phyloP scores from a whole-genome alignment of 2,113 vertebrate genomes.

The Proteles cristata region DNA sequence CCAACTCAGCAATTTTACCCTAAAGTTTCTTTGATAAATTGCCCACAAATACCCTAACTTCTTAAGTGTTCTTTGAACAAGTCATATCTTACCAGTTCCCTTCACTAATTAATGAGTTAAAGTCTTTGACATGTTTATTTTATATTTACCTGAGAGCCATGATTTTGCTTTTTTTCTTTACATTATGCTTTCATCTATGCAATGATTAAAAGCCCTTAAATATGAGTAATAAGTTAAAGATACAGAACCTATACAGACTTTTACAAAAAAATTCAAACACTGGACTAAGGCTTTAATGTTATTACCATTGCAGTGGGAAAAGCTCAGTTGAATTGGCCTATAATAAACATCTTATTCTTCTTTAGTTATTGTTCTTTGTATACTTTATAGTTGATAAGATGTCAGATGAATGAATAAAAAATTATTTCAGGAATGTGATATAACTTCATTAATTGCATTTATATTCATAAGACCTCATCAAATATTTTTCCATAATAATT shows the following conservation, averaged over 20 bases:
- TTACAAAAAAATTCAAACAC: constrained; percentile 17
- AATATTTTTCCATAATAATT: not conserved
- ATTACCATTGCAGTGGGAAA: not conserved
- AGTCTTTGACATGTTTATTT: not conserved
- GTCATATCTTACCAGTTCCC: not conserved
- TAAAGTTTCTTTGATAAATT: constrained; percentile 19
- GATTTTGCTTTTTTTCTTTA: not conserved
- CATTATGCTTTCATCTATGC: not conserved
- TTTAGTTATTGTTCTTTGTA: not conserved
- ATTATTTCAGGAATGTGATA: not conserved
- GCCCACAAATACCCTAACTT: not conserved
- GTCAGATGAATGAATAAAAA: not conserved
- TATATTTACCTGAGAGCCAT: not conserved
- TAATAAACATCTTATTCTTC: not conserved
- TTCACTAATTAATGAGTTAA: not conserved
- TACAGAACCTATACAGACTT: not conserved
- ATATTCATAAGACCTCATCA: not conserved
- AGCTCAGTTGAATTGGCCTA: not conserved
- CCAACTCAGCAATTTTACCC: not conserved
- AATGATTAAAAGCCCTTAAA: not conserved
- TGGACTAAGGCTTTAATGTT: not conserved
- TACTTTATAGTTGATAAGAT: not conserved
- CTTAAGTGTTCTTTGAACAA: not conserved
- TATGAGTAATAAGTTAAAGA: not conserved
- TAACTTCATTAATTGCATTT: not conserved